Evolutionary conservation across 2,888 invertebrate genomes (phyloP).

Genomic region (Hirudinaria manillensis): DNA sequence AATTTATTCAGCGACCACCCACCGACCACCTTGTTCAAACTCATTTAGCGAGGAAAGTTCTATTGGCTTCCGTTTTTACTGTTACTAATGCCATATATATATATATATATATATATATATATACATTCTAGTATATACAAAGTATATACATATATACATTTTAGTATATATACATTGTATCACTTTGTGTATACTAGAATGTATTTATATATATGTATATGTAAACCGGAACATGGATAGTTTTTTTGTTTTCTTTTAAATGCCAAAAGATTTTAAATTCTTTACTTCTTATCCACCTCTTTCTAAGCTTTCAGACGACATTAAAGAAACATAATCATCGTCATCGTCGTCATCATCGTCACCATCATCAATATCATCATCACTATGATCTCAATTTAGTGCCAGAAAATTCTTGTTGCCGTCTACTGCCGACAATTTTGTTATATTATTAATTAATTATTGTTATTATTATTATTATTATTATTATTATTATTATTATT

Average conservation of each 20-base stretch:
- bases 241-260: no score
- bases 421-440: not conserved
- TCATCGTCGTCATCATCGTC: not conserved
- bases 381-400: not conserved
- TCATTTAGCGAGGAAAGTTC: no score
- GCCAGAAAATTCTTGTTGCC: not conserved
- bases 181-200: not conserved
- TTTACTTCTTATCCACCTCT: not conserved
- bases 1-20: no score
- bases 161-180: not conserved
- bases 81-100: not conserved
- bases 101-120: not conserved
- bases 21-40: no score
- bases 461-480: conserved; percentile 9
- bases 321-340: not conserved
- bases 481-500: not conserved
- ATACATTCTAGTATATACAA: not conserved
- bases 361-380: conserved; percentile 1
- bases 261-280: no score
- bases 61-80: no score
- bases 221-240: not conserved
- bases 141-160: not conserved
- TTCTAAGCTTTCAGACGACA: not conserved
- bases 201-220: not conserved
- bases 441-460: no score